phyloP scores from a whole-genome alignment of 2,888 invertebrate species.

The Antitype chi region DNA sequence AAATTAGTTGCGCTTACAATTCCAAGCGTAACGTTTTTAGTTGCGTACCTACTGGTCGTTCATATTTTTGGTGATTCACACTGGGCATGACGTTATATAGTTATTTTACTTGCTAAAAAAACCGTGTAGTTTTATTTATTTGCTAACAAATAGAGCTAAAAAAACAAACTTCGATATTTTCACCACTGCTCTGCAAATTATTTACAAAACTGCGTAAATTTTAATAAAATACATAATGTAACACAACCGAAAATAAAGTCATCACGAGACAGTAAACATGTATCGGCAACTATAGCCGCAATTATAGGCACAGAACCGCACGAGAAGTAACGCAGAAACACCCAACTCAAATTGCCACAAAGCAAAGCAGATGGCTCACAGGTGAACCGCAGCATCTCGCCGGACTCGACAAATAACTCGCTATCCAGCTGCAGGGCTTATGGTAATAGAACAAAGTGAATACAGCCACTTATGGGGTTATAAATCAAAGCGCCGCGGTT shows the following conservation, averaged over 20 bases:
- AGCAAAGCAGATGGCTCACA: slow-evolving; percentile 29
- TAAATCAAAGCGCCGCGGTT: slow-evolving; percentile 74
- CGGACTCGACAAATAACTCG: slow-evolving; percentile 28
- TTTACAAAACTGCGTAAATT: not conserved
- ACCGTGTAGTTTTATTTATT: slow-evolving; percentile 4
- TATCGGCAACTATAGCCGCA: too few species aligned
- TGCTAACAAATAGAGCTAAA: not conserved
- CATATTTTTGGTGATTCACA: slow-evolving; percentile 55
- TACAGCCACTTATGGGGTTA: slow-evolving; percentile 61
- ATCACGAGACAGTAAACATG: not conserved
- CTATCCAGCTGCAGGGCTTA: slow-evolving; percentile 39
- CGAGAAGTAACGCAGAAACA: not conserved
- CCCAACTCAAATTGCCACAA: not conserved
- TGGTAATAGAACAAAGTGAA: slow-evolving; percentile 63
- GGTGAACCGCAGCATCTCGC: slow-evolving; percentile 8
- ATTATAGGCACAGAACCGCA: not conserved
- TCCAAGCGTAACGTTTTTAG: slow-evolving; percentile 46
- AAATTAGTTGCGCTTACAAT: slow-evolving; percentile 63
- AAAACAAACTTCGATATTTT: not conserved
- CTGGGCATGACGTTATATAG: slow-evolving; percentile 20
- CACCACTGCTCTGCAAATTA: not conserved
- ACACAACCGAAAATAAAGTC: not conserved
- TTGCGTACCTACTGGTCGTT: slow-evolving; percentile 26
- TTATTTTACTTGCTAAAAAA: slow-evolving; percentile 5
- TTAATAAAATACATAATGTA: not conserved